Conservation (phyloP, 2,888 invertebrate genomes). For the Drosophila antonietae region DNA sequence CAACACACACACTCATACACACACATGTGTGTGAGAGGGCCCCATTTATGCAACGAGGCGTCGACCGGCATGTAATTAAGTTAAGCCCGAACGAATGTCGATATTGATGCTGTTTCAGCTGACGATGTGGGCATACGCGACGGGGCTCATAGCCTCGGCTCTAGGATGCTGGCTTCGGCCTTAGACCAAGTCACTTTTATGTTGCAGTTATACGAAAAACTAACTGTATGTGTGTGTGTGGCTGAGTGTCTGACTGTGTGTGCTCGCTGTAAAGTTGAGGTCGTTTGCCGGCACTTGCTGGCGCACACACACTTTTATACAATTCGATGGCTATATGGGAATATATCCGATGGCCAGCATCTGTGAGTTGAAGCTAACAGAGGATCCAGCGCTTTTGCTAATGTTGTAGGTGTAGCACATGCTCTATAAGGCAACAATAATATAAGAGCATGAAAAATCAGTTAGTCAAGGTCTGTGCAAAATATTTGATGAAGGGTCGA, state of each 20-base stretch:
- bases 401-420: slow-evolving; percentile 53
- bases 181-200: slow-evolving; percentile 26
- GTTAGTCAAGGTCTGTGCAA: neutral
- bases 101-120: slow-evolving; percentile 44
- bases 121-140: slow-evolving; percentile 34
- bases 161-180: slow-evolving; percentile 12
- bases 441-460: neutral
- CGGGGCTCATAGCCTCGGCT: slow-evolving; percentile 25
- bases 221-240: slow-evolving; percentile 12
- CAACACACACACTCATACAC: slow-evolving; percentile 20
- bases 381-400: slow-evolving; percentile 31
- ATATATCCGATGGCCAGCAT: slow-evolving; percentile 18
- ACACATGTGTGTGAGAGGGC: slow-evolving; percentile 16
- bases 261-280: slow-evolving; percentile 43
- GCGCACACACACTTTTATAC: neutral
- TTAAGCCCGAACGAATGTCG: slow-evolving; percentile 69
- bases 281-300: slow-evolving; percentile 72
- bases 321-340: neutral
- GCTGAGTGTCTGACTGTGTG: slow-evolving; percentile 12
- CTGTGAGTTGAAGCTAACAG: slow-evolving; percentile 45
- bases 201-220: slow-evolving; percentile 20
- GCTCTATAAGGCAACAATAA: slow-evolving; percentile 45
- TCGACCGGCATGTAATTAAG: slow-evolving; percentile 79
- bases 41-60: slow-evolving; percentile 75
- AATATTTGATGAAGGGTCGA: neutral